These are phyloP conservation scores for Dasysyrphus albostriatus DNA, from an alignment of 2,888 invertebrate species.

Conservation along the genomic window DNA sequence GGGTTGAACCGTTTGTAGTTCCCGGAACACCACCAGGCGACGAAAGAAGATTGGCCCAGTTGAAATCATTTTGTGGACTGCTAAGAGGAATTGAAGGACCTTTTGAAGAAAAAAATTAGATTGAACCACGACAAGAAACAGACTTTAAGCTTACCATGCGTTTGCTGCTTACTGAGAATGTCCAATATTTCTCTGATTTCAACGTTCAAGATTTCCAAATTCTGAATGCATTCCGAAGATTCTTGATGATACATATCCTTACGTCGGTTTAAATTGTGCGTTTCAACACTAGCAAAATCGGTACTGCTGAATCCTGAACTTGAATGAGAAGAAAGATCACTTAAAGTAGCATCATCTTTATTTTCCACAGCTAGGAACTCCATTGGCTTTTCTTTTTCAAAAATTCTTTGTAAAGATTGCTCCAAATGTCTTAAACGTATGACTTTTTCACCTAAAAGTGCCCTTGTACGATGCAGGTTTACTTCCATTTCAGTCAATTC, in stretches of 20 bases:
- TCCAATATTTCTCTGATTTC: slow-evolving; percentile 90
- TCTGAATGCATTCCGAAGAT: slow-evolving; percentile 88
- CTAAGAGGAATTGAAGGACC: slow-evolving; percentile 54
- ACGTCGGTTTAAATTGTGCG: slow-evolving; percentile 80
- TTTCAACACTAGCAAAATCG: slow-evolving; percentile 86
- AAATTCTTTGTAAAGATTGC: slow-evolving; percentile 88
- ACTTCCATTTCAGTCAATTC: slow-evolving; percentile 93
- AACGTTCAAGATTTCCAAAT: slow-evolving; percentile 88
- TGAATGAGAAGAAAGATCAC: slow-evolving; percentile 87
- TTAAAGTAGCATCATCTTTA: slow-evolving; percentile 87
- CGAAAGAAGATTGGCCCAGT: slow-evolving; percentile 80
- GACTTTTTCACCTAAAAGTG: slow-evolving; percentile 92
- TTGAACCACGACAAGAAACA: neutral
- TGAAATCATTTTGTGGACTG: slow-evolving; percentile 80
- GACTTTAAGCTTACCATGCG: slow-evolving; percentile 77
- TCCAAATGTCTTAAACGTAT: slow-evolving; percentile 92
- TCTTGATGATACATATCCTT: slow-evolving; percentile 85
- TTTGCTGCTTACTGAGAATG: slow-evolving; percentile 86
- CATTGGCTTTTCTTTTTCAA: slow-evolving; percentile 82
- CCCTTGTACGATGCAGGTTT: slow-evolving; percentile 91
- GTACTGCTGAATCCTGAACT: slow-evolving; percentile 87
- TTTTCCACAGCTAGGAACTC: slow-evolving; percentile 80
- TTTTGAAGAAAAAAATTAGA: neutral
- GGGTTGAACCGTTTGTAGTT: slow-evolving; percentile 67
- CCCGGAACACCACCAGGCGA: slow-evolving; percentile 58